Evolutionary conservation across 2,113 vertebrate species (phyloP), one percentile per base, ranked within the genome.

Genomic region (Pseudonaja textilis): DNA sequence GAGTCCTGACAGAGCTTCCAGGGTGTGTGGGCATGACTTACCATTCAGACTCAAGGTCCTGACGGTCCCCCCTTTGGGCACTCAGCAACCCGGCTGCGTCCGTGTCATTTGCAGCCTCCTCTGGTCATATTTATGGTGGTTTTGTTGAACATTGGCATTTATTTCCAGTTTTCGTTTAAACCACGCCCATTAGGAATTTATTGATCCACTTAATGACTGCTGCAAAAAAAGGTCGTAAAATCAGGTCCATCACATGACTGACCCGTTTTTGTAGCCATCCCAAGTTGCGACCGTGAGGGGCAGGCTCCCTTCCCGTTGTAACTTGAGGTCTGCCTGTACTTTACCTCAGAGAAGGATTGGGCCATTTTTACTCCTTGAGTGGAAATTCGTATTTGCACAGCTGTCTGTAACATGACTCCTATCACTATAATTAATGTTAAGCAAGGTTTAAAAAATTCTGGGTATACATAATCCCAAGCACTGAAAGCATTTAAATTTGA

Each of bases 61-160:
- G 64, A 16, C 0, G 2, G 4, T 34, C 26, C 4, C 61, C 1
- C 4, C 11, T 64, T n/a, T 1, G 1, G 26, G 26, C 11, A 64
- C 11, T 64, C 61, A 14, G 29, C 64, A 69, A 34, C 29, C 64
- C 0, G 1, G 29, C 61, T 9, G 5, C 12, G 1, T n/a, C 29
- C 0, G 1, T 16, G 3, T 11, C 12, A 16, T 69, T 69, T 69
- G 61, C 61, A n/a, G 26, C 64, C 64, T n/a, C 64, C 12, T 16
- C 4, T n/a, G 6, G 64, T 69, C 29, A 5, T n/a, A 2, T 69
- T n/a, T 69, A n/a, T 14, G 61, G 61, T 69, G 61, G 61, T 14
- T 69, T 29, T 64, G 61, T 64, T 64, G 61, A n/a, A 64, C 29
- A 64, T 64, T 5, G 26, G 61, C 4, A 4, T 64, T 64, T 64